A percentile compares a stretch with the other conserved stretches of the same genome.
These are phyloP conservation scores for Clamator glandarius DNA, from an alignment of 2,797 vertebrate species.

Conservation along the genomic window DNA sequence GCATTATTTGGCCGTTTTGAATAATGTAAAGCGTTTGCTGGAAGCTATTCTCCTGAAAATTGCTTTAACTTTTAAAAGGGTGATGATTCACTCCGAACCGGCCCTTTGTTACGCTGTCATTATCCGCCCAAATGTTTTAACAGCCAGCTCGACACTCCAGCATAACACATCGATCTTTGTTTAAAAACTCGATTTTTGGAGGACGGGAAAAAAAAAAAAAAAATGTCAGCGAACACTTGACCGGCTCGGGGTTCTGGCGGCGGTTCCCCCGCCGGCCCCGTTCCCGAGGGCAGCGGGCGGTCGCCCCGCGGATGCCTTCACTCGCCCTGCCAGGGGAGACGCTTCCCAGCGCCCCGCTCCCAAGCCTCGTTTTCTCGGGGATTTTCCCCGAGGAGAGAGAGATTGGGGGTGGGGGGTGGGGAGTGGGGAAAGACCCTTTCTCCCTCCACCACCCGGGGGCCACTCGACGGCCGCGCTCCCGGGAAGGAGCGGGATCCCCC, in stretches of 20 bases:
- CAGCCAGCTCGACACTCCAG: slow-evolving; percentile 87
- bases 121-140: slow-evolving; percentile 93
- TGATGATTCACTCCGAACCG: slow-evolving; percentile 91
- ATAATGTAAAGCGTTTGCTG: slow-evolving; percentile 95
- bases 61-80: slow-evolving; percentile 99
- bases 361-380: too few relatives aligned
- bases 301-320: too few relatives aligned
- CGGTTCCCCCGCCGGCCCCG: not conserved
- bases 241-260: slow-evolving; percentile 57
- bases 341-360: too few relatives aligned
- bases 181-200: slow-evolving; percentile 79
- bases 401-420: too few relatives aligned
- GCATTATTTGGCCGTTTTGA: slow-evolving; percentile 98
- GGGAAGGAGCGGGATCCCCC: slow-evolving; percentile 59
- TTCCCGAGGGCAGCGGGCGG: too few relatives aligned
- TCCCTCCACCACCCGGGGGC: slow-evolving; percentile 59
- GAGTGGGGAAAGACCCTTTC: not conserved
- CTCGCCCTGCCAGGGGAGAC: too few relatives aligned
- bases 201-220: slow-evolving; percentile 74
- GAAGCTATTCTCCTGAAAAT: slow-evolving; percentile 97
- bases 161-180: slow-evolving; percentile 88
- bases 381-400: not conserved
- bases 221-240: slow-evolving; percentile 74
- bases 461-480: slow-evolving; percentile 70
- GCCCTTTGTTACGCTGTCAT: slow-evolving; percentile 96